Conservation (phyloP, 2,797 vertebrate species). For the Xenopus petersii region DNA sequence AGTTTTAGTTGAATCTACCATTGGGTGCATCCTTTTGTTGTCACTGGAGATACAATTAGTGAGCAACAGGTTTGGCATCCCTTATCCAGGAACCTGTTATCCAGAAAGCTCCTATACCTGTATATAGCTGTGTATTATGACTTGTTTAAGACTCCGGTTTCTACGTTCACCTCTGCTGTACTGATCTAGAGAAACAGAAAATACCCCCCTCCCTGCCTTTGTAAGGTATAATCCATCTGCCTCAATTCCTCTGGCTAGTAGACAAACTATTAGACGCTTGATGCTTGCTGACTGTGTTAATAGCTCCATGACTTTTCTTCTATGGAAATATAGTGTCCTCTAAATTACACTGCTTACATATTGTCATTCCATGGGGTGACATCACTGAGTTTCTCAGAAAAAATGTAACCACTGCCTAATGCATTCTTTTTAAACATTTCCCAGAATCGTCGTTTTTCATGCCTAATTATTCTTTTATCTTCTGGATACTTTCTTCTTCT, state of each 20-base stretch:
- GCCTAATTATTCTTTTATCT: constrained; percentile 26
- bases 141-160: no score
- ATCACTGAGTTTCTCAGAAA: constrained; percentile 40
- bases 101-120: no score
- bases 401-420: constrained; percentile 25
- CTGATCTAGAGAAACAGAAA: no score
- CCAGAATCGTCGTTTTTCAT: constrained; percentile 19
- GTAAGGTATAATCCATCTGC: background rate
- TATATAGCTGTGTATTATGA: no score
- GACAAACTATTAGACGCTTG: constrained; percentile 6
- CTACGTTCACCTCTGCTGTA: no score
- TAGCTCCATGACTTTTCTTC: background rate
- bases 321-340: constrained; percentile 22
- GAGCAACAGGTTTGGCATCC: no score
- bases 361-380: constrained; percentile 26
- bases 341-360: constrained; percentile 29
- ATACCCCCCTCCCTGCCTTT: background rate
- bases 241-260: background rate
- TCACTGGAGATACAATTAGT: no score
- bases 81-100: no score
- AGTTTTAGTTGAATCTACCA: no score
- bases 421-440: constrained; percentile 33
- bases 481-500: constrained; percentile 6
- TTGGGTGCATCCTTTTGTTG: no score
- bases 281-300: background rate